These are phyloP conservation scores for Strigops habroptila DNA, from an alignment of 2,113 vertebrate genomes.

Conservation along the genomic window DNA sequence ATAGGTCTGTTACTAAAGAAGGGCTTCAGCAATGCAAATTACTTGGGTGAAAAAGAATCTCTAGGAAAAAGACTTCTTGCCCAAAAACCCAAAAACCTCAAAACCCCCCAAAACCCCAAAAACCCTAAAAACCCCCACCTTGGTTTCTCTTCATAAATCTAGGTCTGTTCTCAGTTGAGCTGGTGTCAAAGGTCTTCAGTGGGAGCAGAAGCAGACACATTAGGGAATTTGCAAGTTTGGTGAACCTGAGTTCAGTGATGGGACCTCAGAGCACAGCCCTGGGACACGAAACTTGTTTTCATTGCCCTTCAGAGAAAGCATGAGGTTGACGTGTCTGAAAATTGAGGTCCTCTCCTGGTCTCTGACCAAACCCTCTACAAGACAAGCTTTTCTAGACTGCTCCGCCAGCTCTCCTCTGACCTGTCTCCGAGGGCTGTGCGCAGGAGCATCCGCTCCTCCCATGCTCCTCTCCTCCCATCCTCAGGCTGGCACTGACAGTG, in stretches of 20 bases:
- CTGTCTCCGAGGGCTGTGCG: not conserved
- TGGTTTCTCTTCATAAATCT: not conserved
- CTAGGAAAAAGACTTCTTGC: not conserved
- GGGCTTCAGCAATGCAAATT: not conserved
- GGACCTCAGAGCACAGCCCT: not conserved
- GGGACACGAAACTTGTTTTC: not conserved
- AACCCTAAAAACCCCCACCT: rapidly evolving
- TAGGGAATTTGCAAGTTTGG: not conserved
- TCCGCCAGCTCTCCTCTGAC: rapidly evolving
- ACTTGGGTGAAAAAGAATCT: not conserved
- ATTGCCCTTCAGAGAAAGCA: not conserved
- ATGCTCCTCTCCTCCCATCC: not conserved
- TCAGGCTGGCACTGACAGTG: not conserved
- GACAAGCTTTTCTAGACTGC: not conserved
- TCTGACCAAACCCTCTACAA: not conserved
- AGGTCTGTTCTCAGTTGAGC: not conserved
- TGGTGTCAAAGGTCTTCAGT: not conserved
- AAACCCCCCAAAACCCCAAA: rapidly evolving
- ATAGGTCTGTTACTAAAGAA: not conserved
- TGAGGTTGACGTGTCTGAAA: not conserved
- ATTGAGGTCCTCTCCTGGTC: not conserved
- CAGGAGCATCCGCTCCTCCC: not conserved
- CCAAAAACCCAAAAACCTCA: not conserved
- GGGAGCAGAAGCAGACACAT: not conserved
- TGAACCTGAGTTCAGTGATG: not conserved